Evolutionary conservation across 2,888 invertebrate species (phyloP).

Genomic region (Parnassius smintheus): DNA sequence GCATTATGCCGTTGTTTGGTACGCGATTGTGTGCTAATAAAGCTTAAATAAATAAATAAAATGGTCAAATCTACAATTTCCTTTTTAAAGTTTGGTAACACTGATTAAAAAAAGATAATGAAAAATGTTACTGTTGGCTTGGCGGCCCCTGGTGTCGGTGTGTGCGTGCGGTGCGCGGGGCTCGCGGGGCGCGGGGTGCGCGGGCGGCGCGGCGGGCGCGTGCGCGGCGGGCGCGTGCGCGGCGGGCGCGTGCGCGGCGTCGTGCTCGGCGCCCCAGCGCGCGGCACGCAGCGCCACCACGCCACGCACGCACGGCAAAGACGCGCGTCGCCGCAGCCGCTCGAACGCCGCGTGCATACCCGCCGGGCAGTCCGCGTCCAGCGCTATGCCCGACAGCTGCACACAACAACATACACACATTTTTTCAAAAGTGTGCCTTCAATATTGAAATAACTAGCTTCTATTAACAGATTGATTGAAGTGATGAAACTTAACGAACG

Average conservation of each 20-base stretch:
- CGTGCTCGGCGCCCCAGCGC: constrained; percentile 72
- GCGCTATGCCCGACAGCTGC: constrained; percentile 74
- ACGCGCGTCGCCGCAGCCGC: constrained; percentile 63
- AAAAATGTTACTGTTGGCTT: constrained; percentile 16
- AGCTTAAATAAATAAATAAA: no score
- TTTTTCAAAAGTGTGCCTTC: neutral
- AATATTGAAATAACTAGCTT: no score
- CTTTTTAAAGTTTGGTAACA: no score
- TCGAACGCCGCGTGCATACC: constrained; percentile 74
- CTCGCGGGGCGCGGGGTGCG: neutral
- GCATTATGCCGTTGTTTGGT: no score
- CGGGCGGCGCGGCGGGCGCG: constrained; percentile 15
- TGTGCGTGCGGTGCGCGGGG: neutral
- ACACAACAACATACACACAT: neutral
- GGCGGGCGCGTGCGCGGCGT: constrained; percentile 29
- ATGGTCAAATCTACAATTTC: no score
- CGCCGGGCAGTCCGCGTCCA: constrained; percentile 74
- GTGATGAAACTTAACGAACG: no score
- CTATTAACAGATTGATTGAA: no score
- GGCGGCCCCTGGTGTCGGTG: constrained; percentile 30
- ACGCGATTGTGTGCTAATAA: no score
- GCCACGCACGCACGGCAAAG: constrained; percentile 58
- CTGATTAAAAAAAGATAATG: no score
- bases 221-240: constrained; percentile 23
- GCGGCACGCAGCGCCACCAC: constrained; percentile 68